phyloP scores from a whole-genome alignment of 2,113 vertebrate species.

The Catharus minimus region DNA sequence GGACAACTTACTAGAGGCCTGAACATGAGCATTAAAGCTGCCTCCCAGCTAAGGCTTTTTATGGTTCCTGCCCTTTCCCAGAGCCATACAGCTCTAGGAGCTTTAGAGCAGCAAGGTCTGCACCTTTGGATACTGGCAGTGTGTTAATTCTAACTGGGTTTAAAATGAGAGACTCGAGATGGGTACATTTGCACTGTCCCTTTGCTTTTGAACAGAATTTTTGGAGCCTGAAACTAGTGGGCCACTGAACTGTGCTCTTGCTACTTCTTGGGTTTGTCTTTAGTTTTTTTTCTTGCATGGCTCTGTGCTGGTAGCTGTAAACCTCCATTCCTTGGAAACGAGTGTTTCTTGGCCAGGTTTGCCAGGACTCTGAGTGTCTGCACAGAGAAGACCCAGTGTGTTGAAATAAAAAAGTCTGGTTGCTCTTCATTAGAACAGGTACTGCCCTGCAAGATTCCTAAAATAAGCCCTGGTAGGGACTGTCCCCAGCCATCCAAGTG shows the following conservation, averaged over 20 bases:
- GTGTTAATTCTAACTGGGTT: background rate
- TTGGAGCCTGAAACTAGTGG: background rate
- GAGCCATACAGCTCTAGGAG: slow-evolving; percentile 10
- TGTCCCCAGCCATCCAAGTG: background rate
- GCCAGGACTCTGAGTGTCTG: background rate
- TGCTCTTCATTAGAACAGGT: background rate
- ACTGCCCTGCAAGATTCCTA: background rate
- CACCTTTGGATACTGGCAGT: background rate
- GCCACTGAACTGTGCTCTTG: background rate
- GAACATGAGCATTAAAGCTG: slow-evolving; percentile 33
- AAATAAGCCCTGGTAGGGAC: background rate
- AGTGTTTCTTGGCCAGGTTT: background rate
- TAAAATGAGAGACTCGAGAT: background rate
- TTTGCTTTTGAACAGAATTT: background rate
- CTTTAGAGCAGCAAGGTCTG: slow-evolving; percentile 21
- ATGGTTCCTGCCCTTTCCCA: slow-evolving; percentile 55
- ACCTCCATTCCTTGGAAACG: background rate
- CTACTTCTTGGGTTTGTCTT: background rate
- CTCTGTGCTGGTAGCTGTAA: background rate
- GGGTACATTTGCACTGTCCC: accelerated
- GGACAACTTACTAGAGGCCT: slow-evolving; percentile 22
- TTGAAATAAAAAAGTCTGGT: background rate
- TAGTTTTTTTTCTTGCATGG: background rate
- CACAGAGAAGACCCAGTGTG: background rate
- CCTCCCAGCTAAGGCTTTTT: slow-evolving; percentile 44